These are phyloP conservation scores for Heterocephalus glaber DNA, from an alignment of 2,113 vertebrate genomes.

Conservation along the genomic window DNA sequence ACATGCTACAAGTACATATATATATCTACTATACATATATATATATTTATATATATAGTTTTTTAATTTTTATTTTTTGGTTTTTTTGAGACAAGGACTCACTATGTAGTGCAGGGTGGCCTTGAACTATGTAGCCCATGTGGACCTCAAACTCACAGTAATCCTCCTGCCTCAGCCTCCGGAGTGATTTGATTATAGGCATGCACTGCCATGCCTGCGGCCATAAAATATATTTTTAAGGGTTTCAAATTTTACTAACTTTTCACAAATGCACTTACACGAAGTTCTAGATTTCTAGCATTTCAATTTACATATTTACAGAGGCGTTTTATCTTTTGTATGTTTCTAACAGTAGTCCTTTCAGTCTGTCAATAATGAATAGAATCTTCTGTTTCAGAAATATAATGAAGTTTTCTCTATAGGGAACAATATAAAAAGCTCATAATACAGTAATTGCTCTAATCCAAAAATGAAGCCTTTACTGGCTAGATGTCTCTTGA, in stretches of 20 bases:
- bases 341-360: conserved; percentile 35
- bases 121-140: too few relatives aligned
- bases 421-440: background rate
- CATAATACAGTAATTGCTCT: background rate
- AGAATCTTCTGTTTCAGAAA: conserved; percentile 53
- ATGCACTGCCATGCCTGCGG: too few relatives aligned
- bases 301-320: conserved; percentile 35
- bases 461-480: background rate
- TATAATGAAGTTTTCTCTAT: conserved; percentile 29
- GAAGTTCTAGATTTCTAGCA: background rate
- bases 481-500: background rate
- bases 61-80: too few relatives aligned
- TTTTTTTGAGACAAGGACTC: too few relatives aligned
- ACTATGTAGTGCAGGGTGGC: too few relatives aligned
- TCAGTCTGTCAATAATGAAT: conserved; percentile 30
- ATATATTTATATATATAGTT: too few relatives aligned
- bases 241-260: conserved; percentile 26
- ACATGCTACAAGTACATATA: background rate
- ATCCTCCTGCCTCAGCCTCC: too few relatives aligned
- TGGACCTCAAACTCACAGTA: too few relatives aligned
- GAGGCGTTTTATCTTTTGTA: background rate
- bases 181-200: too few relatives aligned
- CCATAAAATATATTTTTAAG: background rate
- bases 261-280: background rate
- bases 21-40: too few relatives aligned